phyloP scores from a whole-genome alignment of 2,113 vertebrate genomes.

The Oenanthe melanoleuca region DNA sequence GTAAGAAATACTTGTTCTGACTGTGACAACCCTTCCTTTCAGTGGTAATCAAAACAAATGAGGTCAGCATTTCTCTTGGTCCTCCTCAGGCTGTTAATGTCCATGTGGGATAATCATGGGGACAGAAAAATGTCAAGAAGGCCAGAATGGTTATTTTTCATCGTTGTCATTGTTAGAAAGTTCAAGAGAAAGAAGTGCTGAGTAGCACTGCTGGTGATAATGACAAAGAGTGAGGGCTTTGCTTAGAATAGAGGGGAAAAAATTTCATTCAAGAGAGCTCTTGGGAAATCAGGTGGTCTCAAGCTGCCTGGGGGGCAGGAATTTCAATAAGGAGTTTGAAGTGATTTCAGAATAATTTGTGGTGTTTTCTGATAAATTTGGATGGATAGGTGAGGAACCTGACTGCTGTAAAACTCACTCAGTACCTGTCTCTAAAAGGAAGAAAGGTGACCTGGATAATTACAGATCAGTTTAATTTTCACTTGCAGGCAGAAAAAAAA shows the following conservation, averaged over 20 bases:
- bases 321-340: background rate
- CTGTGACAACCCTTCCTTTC: background rate
- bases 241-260: background rate
- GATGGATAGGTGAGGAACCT: background rate
- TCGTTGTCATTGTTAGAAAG: background rate
- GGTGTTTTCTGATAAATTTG: background rate
- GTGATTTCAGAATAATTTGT: background rate
- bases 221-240: background rate
- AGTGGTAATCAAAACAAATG: background rate
- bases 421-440: background rate
- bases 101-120: background rate
- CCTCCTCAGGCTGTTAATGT: background rate
- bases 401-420: accelerated
- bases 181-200: background rate
- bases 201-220: background rate
- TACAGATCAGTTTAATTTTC: background rate
- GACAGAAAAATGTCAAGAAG: background rate
- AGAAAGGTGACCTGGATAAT: background rate
- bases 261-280: background rate
- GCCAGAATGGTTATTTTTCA: background rate
- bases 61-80: background rate
- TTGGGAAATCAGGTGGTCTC: background rate
- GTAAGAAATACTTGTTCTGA: background rate
- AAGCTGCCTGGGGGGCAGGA: background rate
- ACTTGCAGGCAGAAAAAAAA: background rate